A percentile compares a stretch with the other conserved stretches of the same genome.
These are phyloP conservation scores for Manis javanica DNA, from an alignment of 2,797 vertebrate genomes.

Conservation along the genomic window DNA sequence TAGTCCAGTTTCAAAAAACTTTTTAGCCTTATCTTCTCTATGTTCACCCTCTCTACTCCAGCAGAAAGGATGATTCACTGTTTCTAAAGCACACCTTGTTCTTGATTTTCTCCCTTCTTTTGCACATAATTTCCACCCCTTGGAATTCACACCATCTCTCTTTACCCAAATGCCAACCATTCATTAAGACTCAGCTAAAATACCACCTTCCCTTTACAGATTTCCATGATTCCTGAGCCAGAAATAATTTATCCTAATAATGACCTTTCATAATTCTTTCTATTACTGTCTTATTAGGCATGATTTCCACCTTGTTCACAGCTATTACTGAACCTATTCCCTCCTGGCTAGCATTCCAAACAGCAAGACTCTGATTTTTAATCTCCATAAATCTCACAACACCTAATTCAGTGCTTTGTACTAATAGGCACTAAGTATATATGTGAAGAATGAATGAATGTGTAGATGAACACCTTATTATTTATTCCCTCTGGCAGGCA, in stretches of 20 bases:
- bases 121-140: background rate
- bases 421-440: conserved; percentile 29
- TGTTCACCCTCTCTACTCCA: background rate
- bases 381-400: conserved; percentile 58
- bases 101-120: background rate
- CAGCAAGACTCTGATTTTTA: conserved; percentile 47
- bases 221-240: conserved; percentile 28
- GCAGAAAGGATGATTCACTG: background rate
- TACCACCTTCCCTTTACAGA: background rate
- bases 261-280: conserved; percentile 62
- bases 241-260: conserved; percentile 60
- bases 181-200: conserved; percentile 39
- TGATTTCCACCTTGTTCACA: conserved; percentile 62
- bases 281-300: conserved; percentile 52
- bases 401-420: background rate
- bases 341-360: background rate
- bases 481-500: conserved; percentile 8
- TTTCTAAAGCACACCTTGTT: background rate
- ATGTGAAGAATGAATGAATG: conserved; percentile 49
- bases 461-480: background rate
- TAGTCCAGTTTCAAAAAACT: background rate
- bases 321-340: background rate
- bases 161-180: conserved; percentile 17
- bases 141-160: conserved; percentile 8
- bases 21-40: background rate